phyloP scores from a whole-genome alignment of 2,113 vertebrate genomes.

The Puntigrus tetrazona region DNA sequence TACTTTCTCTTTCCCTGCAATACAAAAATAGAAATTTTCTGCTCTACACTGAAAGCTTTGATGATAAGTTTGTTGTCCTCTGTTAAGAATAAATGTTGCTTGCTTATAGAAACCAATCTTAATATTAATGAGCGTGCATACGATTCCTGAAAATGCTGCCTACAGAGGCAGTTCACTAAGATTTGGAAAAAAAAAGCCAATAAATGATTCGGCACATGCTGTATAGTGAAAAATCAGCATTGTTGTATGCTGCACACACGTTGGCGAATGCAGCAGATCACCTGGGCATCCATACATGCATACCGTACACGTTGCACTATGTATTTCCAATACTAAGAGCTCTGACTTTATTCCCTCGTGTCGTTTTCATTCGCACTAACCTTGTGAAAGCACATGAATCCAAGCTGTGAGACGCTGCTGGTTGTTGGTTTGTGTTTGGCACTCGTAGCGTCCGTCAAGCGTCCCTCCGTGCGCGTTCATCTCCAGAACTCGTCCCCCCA shows the following conservation, averaged over 20 bases:
- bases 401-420: slow-evolving; percentile 76
- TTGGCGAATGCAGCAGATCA: background rate
- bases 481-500: slow-evolving; percentile 79
- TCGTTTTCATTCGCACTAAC: slow-evolving; percentile 59
- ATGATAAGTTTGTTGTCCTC: background rate
- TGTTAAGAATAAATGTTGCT: background rate
- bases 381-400: slow-evolving; percentile 76
- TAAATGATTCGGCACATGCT: background rate
- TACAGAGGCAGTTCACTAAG: background rate
- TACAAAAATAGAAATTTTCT: too few species aligned
- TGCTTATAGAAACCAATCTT: background rate
- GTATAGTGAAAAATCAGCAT: background rate
- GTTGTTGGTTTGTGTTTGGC: slow-evolving; percentile 68
- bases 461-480: slow-evolving; percentile 72
- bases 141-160: background rate
- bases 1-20: too few species aligned
- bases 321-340: background rate
- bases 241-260: background rate
- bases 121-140: background rate
- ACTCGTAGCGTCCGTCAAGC: slow-evolving; percentile 74
- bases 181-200: background rate
- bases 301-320: background rate
- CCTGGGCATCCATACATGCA: background rate
- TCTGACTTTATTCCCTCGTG: background rate
- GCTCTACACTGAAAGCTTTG: background rate